phyloP scores from a whole-genome alignment of 2,113 vertebrate species.

The Hippocampus abdominalis region DNA sequence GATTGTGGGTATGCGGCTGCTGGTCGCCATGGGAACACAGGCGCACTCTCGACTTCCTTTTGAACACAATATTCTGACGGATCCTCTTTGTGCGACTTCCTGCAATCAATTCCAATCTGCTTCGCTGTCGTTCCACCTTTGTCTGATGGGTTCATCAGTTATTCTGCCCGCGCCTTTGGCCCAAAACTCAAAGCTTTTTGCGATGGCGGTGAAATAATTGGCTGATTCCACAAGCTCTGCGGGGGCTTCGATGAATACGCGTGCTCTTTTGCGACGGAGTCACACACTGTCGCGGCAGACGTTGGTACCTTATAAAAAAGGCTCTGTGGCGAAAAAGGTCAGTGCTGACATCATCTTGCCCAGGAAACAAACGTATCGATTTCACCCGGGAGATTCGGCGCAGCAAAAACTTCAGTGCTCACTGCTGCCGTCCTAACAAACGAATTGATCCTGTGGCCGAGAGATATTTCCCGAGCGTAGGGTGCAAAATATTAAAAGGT shows the following conservation, averaged over 20 bases:
- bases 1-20: conserved; percentile 15
- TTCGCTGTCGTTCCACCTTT: conserved; percentile 48
- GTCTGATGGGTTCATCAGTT: conserved; percentile 43
- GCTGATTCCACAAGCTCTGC: conserved; percentile 28
- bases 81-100: conserved; percentile 50
- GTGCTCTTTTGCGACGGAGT: conserved; percentile 56
- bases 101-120: conserved; percentile 61
- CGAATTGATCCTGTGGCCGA: neutral
- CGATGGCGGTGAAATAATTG: conserved; percentile 51
- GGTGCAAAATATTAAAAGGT: neutral
- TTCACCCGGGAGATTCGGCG: conserved; percentile 31
- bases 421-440: conserved; percentile 6
- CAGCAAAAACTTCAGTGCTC: conserved; percentile 21
- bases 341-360: conserved; percentile 54
- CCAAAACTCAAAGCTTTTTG: conserved; percentile 32
- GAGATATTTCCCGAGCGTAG: conserved; percentile 18
- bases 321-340: conserved; percentile 52
- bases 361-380: conserved; percentile 49
- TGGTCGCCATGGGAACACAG: conserved; percentile 58
- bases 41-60: conserved; percentile 23
- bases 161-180: conserved; percentile 29
- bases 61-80: conserved; percentile 59
- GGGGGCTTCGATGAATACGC: conserved; percentile 51
- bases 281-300: conserved; percentile 41
- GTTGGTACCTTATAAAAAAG: conserved; percentile 47